Conservation (phyloP, 2,888 invertebrate species). For the Tetragonula carbonaria region DNA sequence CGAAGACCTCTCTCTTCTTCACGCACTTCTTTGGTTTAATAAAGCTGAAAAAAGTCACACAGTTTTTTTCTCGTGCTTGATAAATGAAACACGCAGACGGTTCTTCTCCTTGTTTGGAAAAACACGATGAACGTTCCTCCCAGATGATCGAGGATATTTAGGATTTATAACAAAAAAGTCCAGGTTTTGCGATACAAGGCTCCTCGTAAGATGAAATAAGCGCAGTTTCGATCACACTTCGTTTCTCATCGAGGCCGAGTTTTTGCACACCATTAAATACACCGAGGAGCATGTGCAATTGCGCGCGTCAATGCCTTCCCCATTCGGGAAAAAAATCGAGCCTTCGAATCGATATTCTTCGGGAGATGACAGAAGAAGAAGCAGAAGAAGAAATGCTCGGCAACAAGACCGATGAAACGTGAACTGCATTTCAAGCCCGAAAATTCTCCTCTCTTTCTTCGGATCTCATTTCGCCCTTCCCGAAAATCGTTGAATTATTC, state of each 20-base stretch:
- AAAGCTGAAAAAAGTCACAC: slow-evolving; percentile 69
- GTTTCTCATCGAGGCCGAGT: slow-evolving; percentile 1
- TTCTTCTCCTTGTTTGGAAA: slow-evolving; percentile 35
- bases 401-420: neutral
- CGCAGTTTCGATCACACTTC: neutral
- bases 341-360: neutral
- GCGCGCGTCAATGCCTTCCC: too few species aligned
- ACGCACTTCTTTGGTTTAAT: slow-evolving; percentile 65
- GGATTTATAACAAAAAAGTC: neutral
- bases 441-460: neutral
- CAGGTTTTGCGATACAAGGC: neutral
- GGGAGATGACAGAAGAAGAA: neutral
- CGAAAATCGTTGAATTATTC: slow-evolving; percentile 6
- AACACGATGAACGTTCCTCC: slow-evolving; percentile 40
- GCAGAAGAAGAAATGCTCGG: neutral
- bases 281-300: neutral
- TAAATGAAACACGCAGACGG: neutral
- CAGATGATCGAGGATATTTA: too few species aligned
- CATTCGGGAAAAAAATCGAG: neutral
- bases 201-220: neutral
- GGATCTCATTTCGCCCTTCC: too few species aligned
- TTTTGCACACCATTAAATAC: slow-evolving; percentile 29
- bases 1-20: slow-evolving; percentile 26
- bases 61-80: neutral
- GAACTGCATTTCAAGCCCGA: neutral